These are phyloP conservation scores for Vespertilio murinus DNA, from an alignment of 2,797 vertebrate species.

Conservation along the genomic window DNA sequence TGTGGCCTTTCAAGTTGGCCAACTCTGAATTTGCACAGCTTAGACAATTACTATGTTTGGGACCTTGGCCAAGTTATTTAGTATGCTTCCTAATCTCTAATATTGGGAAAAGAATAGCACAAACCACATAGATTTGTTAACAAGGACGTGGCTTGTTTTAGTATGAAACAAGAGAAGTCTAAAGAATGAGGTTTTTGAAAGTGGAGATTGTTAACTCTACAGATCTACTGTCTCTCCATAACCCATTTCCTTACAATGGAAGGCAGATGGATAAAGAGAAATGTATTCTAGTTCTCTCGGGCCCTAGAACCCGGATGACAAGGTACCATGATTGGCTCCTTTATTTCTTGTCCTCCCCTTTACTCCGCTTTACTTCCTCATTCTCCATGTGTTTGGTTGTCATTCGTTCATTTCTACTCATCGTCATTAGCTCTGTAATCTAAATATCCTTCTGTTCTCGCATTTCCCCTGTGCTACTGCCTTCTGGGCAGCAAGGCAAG, in stretches of 20 bases:
- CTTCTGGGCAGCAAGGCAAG: not conserved
- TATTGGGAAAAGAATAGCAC: not conserved
- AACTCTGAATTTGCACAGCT: accelerated
- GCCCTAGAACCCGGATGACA: not conserved
- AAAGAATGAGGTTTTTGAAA: not conserved
- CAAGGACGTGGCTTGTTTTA: not conserved
- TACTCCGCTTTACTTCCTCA: not conserved
- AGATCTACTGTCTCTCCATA: not conserved
- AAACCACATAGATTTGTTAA: not conserved
- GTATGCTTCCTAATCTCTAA: not conserved
- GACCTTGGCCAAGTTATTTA: not conserved
- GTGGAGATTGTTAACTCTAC: not conserved
- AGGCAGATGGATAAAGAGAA: not conserved
- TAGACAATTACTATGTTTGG: not conserved
- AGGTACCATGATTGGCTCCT: not conserved
- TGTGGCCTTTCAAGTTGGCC: not conserved
- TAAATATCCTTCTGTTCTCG: not conserved
- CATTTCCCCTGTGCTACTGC: not conserved
- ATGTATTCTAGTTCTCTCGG: not conserved
- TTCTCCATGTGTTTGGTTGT: not conserved
- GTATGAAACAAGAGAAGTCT: not conserved
- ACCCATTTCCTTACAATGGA: not conserved
- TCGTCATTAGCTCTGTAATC: not conserved
- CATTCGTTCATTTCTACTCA: not conserved
- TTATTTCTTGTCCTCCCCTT: not conserved